These are phyloP conservation scores for Bombyx mori DNA, from an alignment of 1,140 invertebrate genomes.

Conservation along the genomic window ASM3026992v2 NC_085131.1:6151001-6151500, in stretches of 20 bases:
- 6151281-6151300: conserved; percentile 38
- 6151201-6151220: conserved; percentile 41
- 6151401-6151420: too few species aligned
- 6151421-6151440: too few species aligned
- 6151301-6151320: background rate
- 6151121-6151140: conserved; percentile 87
- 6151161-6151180: conserved; percentile 25
- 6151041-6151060: conserved; percentile 56
- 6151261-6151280: conserved; percentile 55
- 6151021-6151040: conserved; percentile 4
- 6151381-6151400: too few species aligned
- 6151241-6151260: conserved; percentile 51
- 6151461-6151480: too few species aligned
- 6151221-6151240: conserved; percentile 51
- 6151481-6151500: too few species aligned
- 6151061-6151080: conserved; percentile 47
- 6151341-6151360: too few species aligned
- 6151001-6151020: conserved; percentile 13
- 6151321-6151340: background rate
- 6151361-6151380: too few species aligned
- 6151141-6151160: conserved; percentile 69
- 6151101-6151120: conserved; percentile 86
- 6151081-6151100: conserved; percentile 63
- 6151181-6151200: conserved; percentile 39
- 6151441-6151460: too few species aligned